These are phyloP conservation scores for Cochlearius cochlearius DNA, from an alignment of 2,113 vertebrate species.

Conservation along the genomic window DNA sequence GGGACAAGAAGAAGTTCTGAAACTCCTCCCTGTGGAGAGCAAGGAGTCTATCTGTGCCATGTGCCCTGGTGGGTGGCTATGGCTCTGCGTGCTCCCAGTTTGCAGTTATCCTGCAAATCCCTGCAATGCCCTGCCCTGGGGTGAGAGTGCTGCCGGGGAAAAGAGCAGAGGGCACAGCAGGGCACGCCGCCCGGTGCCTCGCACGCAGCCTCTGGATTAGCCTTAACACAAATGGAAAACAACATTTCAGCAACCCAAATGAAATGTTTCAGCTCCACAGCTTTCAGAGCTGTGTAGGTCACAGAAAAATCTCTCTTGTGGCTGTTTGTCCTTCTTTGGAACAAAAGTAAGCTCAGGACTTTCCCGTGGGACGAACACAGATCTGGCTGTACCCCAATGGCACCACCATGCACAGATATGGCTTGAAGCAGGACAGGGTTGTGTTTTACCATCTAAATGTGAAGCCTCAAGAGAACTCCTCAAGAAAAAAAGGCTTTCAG, in stretches of 20 bases:
- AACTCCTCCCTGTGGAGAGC: background rate
- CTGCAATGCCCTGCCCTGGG: background rate
- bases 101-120: too few relatives aligned
- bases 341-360: background rate
- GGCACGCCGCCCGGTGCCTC: fast-evolving
- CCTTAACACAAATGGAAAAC: background rate
- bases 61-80: fast-evolving
- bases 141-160: background rate
- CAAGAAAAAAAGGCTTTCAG: background rate
- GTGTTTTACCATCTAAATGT: background rate
- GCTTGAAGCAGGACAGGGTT: background rate
- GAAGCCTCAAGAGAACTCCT: background rate
- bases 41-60: fast-evolving
- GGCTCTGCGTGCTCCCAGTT: fast-evolving
- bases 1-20: background rate
- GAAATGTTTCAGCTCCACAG: background rate
- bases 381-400: background rate
- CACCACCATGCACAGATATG: fast-evolving
- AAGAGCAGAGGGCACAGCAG: fast-evolving
- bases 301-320: background rate
- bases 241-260: fast-evolving
- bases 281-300: background rate
- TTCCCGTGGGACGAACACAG: fast-evolving
- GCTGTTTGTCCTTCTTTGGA: background rate
- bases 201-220: fast-evolving